Conservation (phyloP, 2,797 vertebrate species). For the Galago senegalensis region DNA sequence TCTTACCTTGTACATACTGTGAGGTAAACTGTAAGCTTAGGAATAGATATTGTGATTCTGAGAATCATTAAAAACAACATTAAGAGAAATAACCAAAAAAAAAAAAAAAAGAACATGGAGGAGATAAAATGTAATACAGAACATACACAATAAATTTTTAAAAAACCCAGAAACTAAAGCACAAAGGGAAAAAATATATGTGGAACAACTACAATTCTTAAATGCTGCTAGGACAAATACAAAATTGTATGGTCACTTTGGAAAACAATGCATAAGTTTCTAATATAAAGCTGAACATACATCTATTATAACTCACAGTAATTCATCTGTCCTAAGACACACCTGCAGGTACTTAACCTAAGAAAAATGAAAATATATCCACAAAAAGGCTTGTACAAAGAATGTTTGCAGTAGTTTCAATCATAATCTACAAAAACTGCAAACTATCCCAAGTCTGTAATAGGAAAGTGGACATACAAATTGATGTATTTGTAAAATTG, state of each 20-base stretch:
- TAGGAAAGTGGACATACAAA: conserved; percentile 7
- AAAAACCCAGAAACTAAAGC: not conserved
- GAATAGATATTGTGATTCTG: not conserved
- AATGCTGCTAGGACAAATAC: not conserved
- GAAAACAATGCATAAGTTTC: conserved; percentile 42
- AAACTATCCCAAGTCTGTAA: not conserved
- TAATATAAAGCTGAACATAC: not conserved
- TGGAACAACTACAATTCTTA: not conserved
- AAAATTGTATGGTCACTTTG: not conserved
- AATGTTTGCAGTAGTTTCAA: not conserved
- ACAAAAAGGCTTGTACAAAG: not conserved
- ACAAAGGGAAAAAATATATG: not conserved
- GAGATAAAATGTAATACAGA: not conserved
- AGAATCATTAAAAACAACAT: not conserved
- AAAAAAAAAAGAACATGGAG: not conserved
- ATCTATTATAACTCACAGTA: not conserved
- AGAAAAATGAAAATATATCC: conserved; percentile 9
- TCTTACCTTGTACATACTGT: not conserved
- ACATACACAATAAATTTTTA: not conserved
- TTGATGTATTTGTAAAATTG: not conserved
- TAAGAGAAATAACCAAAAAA: not conserved
- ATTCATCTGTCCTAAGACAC: conserved; percentile 4
- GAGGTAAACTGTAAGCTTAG: not conserved
- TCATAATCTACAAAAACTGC: not conserved
- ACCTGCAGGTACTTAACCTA: not conserved